Percentiles rank a stretch among this genome's conserved stretches.
Evolutionary conservation across 2,888 invertebrate genomes (phyloP).

Genomic region (Acleris laterana): DNA sequence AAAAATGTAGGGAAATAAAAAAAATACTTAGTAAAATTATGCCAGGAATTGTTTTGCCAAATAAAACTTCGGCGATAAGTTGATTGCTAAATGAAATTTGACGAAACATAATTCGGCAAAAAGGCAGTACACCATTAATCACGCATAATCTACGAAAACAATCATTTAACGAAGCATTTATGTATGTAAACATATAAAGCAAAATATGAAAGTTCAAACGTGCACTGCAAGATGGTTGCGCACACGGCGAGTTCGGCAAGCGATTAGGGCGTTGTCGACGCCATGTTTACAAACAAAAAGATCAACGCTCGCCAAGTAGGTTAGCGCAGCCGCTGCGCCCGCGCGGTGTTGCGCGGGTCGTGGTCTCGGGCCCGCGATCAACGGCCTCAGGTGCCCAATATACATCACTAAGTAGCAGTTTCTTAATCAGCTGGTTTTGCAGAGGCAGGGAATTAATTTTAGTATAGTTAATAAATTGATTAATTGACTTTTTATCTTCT

Average conservation of each 20-base stretch:
- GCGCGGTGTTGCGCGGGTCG: slow-evolving; percentile 78
- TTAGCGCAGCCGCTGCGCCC: slow-evolving; percentile 67
- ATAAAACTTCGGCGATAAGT: too few relatives aligned
- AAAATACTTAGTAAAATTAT: too few relatives aligned
- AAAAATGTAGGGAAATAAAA: too few relatives aligned
- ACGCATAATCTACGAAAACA: neutral
- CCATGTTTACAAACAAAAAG: slow-evolving; percentile 85
- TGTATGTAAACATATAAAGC: neutral
- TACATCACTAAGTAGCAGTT: slow-evolving; percentile 14
- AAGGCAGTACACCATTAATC: too few relatives aligned
- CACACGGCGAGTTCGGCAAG: slow-evolving; percentile 33
- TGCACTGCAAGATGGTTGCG: slow-evolving; percentile 22
- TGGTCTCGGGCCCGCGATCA: slow-evolving; percentile 53
- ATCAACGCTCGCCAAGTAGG: slow-evolving; percentile 83
- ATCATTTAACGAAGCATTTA: neutral
- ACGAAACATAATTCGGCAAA: too few relatives aligned
- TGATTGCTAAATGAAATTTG: too few relatives aligned
- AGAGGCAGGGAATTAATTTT: too few relatives aligned
- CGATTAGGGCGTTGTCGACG: slow-evolving; percentile 55
- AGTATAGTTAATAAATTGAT: too few relatives aligned
- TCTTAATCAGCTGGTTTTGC: slow-evolving; percentile 12
- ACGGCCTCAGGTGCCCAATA: slow-evolving; percentile 10
- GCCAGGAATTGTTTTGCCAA: too few relatives aligned
- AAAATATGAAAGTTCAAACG: slow-evolving; percentile 12
- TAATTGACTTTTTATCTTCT: too few relatives aligned